Evolutionary conservation across 2,797 vertebrate species (phyloP).

Genomic region (Distichodus sexfasciatus): DNA sequence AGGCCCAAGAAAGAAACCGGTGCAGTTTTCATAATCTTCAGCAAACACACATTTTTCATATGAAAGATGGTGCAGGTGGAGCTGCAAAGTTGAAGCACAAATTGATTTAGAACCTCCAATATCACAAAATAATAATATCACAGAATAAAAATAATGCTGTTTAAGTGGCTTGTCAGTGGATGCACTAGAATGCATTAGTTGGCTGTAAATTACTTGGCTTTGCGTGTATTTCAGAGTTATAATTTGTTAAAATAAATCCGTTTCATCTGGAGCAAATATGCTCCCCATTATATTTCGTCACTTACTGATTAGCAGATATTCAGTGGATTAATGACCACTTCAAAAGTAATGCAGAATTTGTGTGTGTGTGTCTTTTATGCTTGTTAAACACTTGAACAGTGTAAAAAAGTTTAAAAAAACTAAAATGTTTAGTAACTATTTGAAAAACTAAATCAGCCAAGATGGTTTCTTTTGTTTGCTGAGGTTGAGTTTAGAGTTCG

Average conservation of each 20-base stretch:
- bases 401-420: too few relatives aligned
- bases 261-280: not conserved
- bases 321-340: not conserved
- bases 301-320: not conserved
- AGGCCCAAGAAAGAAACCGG: slow-evolving; percentile 17
- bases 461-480: too few relatives aligned
- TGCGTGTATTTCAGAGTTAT: too few relatives aligned
- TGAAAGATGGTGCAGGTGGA: not conserved
- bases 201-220: not conserved
- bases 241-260: too few relatives aligned
- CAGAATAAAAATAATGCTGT: not conserved
- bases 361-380: not conserved
- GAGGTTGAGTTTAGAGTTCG: too few relatives aligned
- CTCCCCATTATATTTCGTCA: not conserved
- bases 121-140: not conserved
- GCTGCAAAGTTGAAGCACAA: not conserved
- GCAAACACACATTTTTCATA: slow-evolving; percentile 2
- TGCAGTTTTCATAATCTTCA: slow-evolving; percentile 24
- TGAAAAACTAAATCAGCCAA: too few relatives aligned
- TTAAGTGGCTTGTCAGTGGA: not conserved
- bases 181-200: not conserved
- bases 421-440: too few relatives aligned
- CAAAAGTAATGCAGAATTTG: not conserved
- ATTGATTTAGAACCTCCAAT: not conserved
- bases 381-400: too few relatives aligned